phyloP scores from a whole-genome alignment of 2,888 invertebrate species.

The Seladonia tumulorum region DNA sequence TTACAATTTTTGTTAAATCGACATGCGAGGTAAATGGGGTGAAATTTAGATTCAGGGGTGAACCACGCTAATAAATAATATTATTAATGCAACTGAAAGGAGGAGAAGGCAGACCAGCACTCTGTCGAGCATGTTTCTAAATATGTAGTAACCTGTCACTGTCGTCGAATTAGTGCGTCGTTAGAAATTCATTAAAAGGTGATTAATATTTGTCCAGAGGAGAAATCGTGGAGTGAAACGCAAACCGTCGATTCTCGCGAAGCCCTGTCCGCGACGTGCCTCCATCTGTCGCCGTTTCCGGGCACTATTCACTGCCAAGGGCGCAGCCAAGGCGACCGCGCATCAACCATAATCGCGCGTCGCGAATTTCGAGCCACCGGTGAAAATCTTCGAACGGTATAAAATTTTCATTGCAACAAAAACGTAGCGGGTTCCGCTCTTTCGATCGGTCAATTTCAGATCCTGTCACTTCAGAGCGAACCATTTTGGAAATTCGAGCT shows the following conservation, averaged over 20 bases:
- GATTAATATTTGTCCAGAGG: neutral
- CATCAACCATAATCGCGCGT: neutral
- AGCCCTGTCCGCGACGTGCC: slow-evolving; percentile 37
- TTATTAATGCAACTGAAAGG: neutral
- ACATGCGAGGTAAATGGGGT: too few species aligned
- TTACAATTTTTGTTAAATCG: too few species aligned
- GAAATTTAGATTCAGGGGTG: too few species aligned
- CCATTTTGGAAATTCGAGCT: slow-evolving; percentile 26
- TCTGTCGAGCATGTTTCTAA: neutral
- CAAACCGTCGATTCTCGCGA: slow-evolving; percentile 31
- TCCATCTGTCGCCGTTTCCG: slow-evolving; percentile 56
- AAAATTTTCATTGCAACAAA: neutral
- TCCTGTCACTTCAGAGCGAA: slow-evolving; percentile 1
- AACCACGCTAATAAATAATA: neutral
- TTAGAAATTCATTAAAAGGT: neutral
- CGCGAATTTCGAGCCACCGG: neutral
- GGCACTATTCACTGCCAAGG: slow-evolving; percentile 45
- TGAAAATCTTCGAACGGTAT: neutral
- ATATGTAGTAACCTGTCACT: neutral
- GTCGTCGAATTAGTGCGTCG: neutral
- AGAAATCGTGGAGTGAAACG: neutral
- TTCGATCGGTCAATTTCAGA: neutral
- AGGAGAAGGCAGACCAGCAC: neutral
- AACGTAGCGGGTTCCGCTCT: neutral
- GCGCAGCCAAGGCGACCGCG: slow-evolving; percentile 10